Conservation (phyloP, 2,113 vertebrate genomes). For the Strix aluco region DNA sequence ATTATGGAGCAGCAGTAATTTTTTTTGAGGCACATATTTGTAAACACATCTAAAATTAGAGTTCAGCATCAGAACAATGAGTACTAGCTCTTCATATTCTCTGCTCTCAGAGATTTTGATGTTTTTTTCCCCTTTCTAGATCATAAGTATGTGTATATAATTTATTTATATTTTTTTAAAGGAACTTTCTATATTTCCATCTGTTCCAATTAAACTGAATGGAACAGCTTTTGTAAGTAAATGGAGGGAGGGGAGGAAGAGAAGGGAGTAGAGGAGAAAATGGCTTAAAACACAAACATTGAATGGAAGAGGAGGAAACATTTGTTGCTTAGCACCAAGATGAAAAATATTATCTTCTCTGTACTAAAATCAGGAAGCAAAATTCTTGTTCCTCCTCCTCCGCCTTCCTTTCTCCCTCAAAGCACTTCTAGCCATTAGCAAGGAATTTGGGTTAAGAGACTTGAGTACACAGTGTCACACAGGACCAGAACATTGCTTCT, state of each 20-base stretch:
- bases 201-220: slow-evolving; percentile 77
- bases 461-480: not conserved
- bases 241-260: slow-evolving; percentile 20
- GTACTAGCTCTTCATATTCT: slow-evolving; percentile 63
- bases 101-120: slow-evolving; percentile 59
- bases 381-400: not conserved
- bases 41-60: slow-evolving; percentile 79
- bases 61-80: slow-evolving; percentile 67
- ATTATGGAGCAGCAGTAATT: slow-evolving; percentile 54
- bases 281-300: slow-evolving; percentile 32
- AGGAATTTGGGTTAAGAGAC: not conserved
- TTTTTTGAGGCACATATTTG: slow-evolving; percentile 63
- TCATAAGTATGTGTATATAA: slow-evolving; percentile 47
- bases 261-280: not conserved
- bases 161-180: slow-evolving; percentile 76
- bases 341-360: not conserved
- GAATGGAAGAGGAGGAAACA: slow-evolving; percentile 6
- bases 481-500: not conserved
- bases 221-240: slow-evolving; percentile 57
- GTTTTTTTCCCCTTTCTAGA: slow-evolving; percentile 10
- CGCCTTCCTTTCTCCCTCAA: not conserved
- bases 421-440: not conserved
- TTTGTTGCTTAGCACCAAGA: slow-evolving; percentile 53
- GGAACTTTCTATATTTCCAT: slow-evolving; percentile 73
- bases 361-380: not conserved